Evolutionary conservation across 2,888 invertebrate species (phyloP).

Genomic region (Drosophila melanosoma): DNA sequence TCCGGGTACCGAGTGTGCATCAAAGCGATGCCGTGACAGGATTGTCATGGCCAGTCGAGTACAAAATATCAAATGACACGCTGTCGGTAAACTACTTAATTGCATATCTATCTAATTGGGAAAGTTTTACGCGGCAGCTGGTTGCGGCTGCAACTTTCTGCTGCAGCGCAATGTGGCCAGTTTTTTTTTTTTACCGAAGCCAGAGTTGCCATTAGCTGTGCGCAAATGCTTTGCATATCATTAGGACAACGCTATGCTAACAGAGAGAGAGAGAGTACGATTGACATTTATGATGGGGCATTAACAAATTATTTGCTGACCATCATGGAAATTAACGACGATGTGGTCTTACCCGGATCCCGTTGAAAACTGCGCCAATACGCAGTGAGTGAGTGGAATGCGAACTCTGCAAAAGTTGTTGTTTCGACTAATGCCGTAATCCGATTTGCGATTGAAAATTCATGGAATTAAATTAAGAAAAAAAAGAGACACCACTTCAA

Average conservation of each 20-base stretch:
- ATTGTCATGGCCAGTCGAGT: slow-evolving; percentile 38
- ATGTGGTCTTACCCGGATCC: slow-evolving; percentile 9
- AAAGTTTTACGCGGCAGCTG: slow-evolving; percentile 58
- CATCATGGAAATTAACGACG: slow-evolving; percentile 17
- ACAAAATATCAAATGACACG: slow-evolving; percentile 66
- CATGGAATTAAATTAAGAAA: slow-evolving; percentile 59
- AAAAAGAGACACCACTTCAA: neutral
- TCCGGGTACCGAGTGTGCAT: slow-evolving; percentile 43
- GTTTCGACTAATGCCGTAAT: slow-evolving; percentile 62
- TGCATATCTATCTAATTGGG: slow-evolving; percentile 82
- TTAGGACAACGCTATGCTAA: slow-evolving; percentile 37
- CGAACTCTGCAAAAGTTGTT: slow-evolving; percentile 43
- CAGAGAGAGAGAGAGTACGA: slow-evolving; percentile 6
- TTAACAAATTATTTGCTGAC: slow-evolving; percentile 48
- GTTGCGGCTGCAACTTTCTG: slow-evolving; percentile 15
- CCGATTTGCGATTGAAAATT: slow-evolving; percentile 73
- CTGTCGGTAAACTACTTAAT: slow-evolving; percentile 82
- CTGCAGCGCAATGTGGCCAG: slow-evolving; percentile 7
- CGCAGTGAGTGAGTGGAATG: slow-evolving; percentile 14
- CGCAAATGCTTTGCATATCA: slow-evolving; percentile 41
- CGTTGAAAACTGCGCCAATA: slow-evolving; percentile 1
- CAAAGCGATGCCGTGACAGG: slow-evolving; percentile 31
- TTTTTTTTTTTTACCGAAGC: neutral
- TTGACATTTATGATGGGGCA: slow-evolving; percentile 27
- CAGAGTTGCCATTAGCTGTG: slow-evolving; percentile 7